phyloP scores from a whole-genome alignment of 2,113 vertebrate species.

The Upupa epops region DNA sequence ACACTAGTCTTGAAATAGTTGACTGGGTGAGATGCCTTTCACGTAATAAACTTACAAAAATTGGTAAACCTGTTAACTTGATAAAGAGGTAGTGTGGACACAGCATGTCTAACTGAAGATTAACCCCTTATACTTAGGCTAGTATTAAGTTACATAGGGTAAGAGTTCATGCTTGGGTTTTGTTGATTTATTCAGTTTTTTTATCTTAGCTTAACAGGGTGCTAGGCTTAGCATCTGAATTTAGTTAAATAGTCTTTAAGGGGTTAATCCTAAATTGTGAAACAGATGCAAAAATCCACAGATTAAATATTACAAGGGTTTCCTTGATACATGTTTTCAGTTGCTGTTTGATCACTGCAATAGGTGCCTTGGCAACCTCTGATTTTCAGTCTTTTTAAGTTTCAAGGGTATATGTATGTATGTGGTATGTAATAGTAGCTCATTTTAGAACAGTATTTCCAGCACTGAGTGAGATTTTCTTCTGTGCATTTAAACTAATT shows the following conservation, averaged over 20 bases:
- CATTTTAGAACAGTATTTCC: not conserved
- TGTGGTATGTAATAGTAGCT: not conserved
- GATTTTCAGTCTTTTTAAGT: conserved; percentile 41
- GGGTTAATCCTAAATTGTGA: conserved; percentile 82
- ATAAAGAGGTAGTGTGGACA: conserved; percentile 82
- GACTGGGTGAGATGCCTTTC: conserved; percentile 69
- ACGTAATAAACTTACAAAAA: conserved; percentile 61
- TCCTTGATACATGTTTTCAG: conserved; percentile 19
- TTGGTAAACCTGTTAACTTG: conserved; percentile 73
- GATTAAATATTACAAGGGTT: conserved; percentile 61
- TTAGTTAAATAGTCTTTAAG: conserved; percentile 73
- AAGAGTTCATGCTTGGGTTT: conserved; percentile 55
- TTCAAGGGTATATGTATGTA: not conserved
- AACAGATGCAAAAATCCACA: conserved; percentile 84
- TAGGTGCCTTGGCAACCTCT: conserved; percentile 63
- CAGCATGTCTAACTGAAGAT: conserved; percentile 80
- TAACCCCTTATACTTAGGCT: conserved; percentile 81
- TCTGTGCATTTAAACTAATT: not conserved
- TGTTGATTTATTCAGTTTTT: conserved; percentile 49
- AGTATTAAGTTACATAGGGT: conserved; percentile 12
- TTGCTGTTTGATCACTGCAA: conserved; percentile 39
- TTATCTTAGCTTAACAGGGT: conserved; percentile 46
- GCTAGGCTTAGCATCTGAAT: conserved; percentile 58
- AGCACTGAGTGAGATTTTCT: not conserved
- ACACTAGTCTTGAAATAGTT: conserved; percentile 81